These are phyloP conservation scores for Podotricha telesiphe DNA, from an alignment of 2,888 invertebrate genomes.

Conservation along the genomic window DNA sequence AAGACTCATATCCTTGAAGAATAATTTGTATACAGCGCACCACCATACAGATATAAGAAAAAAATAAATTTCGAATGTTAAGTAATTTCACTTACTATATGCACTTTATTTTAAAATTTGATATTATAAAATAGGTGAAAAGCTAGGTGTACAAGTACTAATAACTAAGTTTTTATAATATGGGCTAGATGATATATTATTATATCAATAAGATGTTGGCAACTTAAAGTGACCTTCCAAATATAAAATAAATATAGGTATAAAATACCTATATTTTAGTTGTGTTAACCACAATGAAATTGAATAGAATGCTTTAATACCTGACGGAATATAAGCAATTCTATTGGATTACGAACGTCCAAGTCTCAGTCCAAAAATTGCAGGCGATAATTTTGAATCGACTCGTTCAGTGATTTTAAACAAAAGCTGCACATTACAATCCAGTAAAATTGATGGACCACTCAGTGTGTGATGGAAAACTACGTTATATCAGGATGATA, in stretches of 20 bases:
- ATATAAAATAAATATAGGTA: too few relatives aligned
- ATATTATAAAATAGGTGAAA: not conserved
- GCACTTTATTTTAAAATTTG: too few relatives aligned
- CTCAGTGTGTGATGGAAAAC: slow-evolving; percentile 15
- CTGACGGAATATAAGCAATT: not conserved
- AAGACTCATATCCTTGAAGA: too few relatives aligned
- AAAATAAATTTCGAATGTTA: too few relatives aligned
- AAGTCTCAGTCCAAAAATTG: slow-evolving; percentile 16
- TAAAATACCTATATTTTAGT: not conserved
- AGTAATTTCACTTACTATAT: too few relatives aligned
- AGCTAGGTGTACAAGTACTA: too few relatives aligned
- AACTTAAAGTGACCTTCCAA: too few relatives aligned
- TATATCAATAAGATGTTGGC: too few relatives aligned
- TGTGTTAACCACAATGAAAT: not conserved
- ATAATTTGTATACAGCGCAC: too few relatives aligned
- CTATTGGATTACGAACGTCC: slow-evolving; percentile 15
- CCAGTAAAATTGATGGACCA: slow-evolving; percentile 22
- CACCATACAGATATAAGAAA: too few relatives aligned
- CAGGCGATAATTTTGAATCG: slow-evolving; percentile 25
- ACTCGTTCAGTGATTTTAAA: slow-evolving; percentile 28
- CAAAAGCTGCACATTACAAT: slow-evolving; percentile 30
- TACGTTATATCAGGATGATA: slow-evolving; percentile 1
- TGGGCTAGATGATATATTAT: too few relatives aligned
- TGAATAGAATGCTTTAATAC: slow-evolving; percentile 19
- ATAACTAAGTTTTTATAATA: too few relatives aligned